These are phyloP conservation scores for Macrocentrus cingulum DNA, from an alignment of 1,140 invertebrate species.

Conservation along the genomic window DNA sequence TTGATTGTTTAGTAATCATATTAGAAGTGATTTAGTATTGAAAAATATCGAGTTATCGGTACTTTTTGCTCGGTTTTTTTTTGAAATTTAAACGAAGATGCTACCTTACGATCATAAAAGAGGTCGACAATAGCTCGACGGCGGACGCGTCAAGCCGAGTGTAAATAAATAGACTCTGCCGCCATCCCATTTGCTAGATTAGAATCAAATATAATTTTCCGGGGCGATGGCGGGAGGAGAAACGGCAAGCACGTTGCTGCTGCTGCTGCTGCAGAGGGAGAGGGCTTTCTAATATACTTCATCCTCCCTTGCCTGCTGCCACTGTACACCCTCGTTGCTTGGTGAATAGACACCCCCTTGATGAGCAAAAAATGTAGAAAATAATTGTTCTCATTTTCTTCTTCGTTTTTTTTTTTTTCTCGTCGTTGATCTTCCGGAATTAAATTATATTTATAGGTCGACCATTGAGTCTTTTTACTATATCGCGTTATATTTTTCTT, in stretches of 20 bases:
- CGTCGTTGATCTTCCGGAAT: not conserved
- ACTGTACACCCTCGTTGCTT: not conserved
- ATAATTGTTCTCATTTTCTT: not conserved
- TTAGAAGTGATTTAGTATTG: too few species aligned
- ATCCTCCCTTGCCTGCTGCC: not conserved
- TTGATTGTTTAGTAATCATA: too few species aligned
- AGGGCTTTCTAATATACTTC: not conserved
- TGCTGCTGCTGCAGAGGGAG: constrained; percentile 17
- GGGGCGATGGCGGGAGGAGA: constrained; percentile 25
- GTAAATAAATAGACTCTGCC: constrained; percentile 54
- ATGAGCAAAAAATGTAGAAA: not conserved
- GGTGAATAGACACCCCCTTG: not conserved
- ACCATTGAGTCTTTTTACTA: not conserved
- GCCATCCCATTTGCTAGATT: constrained; percentile 55
- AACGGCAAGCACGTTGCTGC: not conserved
- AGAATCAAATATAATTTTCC: constrained; percentile 57
- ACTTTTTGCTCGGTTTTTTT: too few species aligned
- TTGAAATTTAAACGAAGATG: too few species aligned
- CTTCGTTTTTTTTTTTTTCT: too few species aligned
- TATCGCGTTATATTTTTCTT: not conserved
- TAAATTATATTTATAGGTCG: not conserved
- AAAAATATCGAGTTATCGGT: too few species aligned
- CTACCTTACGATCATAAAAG: not conserved
- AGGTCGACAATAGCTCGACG: constrained; percentile 13
- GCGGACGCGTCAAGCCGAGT: constrained; percentile 35